A percentile compares a stretch with the other conserved stretches of the same genome.
These are phyloP conservation scores for Thymelicus lineola DNA, from an alignment of 2,888 invertebrate species.

Conservation along the genomic window DNA sequence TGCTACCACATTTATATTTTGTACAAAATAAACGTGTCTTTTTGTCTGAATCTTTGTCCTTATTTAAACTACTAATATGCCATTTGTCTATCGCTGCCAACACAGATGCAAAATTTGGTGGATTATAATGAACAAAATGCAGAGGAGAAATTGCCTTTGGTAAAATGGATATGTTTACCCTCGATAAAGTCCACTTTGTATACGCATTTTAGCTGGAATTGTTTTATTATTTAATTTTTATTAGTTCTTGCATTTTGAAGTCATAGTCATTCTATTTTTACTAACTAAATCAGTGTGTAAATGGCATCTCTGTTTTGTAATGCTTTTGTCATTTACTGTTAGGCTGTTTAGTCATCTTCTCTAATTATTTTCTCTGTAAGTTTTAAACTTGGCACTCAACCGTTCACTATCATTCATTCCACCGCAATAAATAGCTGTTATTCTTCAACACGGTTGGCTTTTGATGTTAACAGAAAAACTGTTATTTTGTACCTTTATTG, in stretches of 20 bases:
- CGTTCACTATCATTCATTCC: conserved; percentile 25
- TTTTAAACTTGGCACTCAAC: conserved; percentile 29
- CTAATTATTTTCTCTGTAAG: conserved; percentile 6
- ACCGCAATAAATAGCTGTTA: conserved; percentile 20
- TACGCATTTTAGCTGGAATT: conserved; percentile 57
- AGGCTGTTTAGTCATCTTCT: conserved; percentile 32
- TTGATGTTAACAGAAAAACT: conserved; percentile 31
- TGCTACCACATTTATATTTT: conserved; percentile 25
- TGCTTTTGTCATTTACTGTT: conserved; percentile 28
- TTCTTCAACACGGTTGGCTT: conserved; percentile 34
- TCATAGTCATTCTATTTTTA: conserved; percentile 31
- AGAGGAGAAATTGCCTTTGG: conserved; percentile 97
- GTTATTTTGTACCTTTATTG: conserved; percentile 7
- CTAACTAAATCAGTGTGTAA: conserved; percentile 38
- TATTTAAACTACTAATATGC: conserved; percentile 63
- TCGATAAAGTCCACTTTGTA: conserved; percentile 70
- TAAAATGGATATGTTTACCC: conserved; percentile 85
- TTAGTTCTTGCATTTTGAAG: conserved; percentile 45
- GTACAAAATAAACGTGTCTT: conserved; percentile 56
- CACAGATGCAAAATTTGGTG: conserved; percentile 93
- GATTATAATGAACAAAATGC: conserved; percentile 95
- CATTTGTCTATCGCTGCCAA: conserved; percentile 80
- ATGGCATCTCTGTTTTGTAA: conserved; percentile 26
- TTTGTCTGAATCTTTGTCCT: conserved; percentile 39
- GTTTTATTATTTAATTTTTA: conserved; percentile 46